A percentile compares a stretch with the other conserved stretches of the same genome.
These are phyloP conservation scores for Graphium colonna DNA, from an alignment of 2,888 invertebrate genomes.

Conservation along the genomic window DNA sequence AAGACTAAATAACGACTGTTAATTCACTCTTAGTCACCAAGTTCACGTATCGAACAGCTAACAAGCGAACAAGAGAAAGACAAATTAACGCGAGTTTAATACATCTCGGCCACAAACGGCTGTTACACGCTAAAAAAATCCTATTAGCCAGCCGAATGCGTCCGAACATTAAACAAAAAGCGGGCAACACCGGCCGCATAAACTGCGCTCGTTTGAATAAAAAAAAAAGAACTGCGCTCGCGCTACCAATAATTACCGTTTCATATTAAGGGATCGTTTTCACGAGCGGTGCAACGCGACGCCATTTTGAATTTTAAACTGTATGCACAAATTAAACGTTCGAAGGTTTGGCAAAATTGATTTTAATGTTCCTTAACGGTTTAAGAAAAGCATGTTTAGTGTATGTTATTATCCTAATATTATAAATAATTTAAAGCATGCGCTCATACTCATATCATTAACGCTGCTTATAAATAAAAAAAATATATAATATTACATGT, in stretches of 20 bases:
- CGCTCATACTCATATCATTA: too few relatives aligned
- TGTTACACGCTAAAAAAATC: conserved; percentile 56
- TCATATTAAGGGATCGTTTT: conserved; percentile 53
- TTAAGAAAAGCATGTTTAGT: too few relatives aligned
- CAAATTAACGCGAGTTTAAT: conserved; percentile 65
- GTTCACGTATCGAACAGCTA: conserved; percentile 42
- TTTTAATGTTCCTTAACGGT: too few relatives aligned
- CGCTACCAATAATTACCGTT: conserved; percentile 69
- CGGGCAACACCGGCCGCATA: conserved; percentile 41
- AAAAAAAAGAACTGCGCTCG: conserved; percentile 31
- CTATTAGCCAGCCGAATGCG: conserved; percentile 62
- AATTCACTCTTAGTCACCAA: conserved; percentile 19
- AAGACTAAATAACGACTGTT: too few relatives aligned
- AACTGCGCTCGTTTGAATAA: conserved; percentile 32
- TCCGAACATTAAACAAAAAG: conserved; percentile 62
- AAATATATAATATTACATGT: too few relatives aligned
- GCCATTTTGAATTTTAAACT: background rate
- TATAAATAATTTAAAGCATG: too few relatives aligned
- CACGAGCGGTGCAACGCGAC: conserved; percentile 79
- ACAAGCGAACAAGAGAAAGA: conserved; percentile 47
- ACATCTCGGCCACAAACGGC: conserved; percentile 48
- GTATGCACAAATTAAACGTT: too few relatives aligned
- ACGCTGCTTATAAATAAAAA: too few relatives aligned
- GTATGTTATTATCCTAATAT: too few relatives aligned
- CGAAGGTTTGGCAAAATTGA: too few relatives aligned